phyloP scores from a whole-genome alignment of 2,113 vertebrate species.

The Triplophysa dalaica region DNA sequence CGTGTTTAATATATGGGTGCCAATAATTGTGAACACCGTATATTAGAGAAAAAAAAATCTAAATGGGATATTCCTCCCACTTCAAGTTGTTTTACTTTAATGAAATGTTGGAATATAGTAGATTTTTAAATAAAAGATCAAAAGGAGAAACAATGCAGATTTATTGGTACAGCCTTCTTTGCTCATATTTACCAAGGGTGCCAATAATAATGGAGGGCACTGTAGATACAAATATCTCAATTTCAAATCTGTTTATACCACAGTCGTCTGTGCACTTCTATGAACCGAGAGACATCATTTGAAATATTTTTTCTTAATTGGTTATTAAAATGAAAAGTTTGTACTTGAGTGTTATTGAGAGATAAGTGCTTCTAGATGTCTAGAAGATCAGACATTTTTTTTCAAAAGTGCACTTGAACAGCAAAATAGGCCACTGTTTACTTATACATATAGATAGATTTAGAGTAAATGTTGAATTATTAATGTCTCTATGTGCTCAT shows the following conservation, averaged over 20 bases:
- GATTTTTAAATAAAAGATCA: too few relatives aligned
- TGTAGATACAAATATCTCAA: too few relatives aligned
- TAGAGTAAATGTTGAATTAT: conserved; percentile 6
- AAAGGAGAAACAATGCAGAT: too few relatives aligned
- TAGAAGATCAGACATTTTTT: neutral
- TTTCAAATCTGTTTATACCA: neutral
- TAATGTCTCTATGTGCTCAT: conserved; percentile 1
- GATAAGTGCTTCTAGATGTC: neutral
- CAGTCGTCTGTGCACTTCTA: neutral
- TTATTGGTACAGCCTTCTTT: too few relatives aligned
- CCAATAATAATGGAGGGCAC: too few relatives aligned
- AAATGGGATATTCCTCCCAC: too few relatives aligned
- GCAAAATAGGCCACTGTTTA: neutral
- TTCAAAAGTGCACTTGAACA: neutral
- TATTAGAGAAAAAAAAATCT: too few relatives aligned
- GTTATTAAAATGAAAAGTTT: conserved; percentile 1
- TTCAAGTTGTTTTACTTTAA: too few relatives aligned
- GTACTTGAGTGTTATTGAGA: neutral
- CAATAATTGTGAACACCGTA: too few relatives aligned
- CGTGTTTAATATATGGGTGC: too few relatives aligned
- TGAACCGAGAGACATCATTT: neutral
- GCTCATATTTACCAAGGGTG: too few relatives aligned
- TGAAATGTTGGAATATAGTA: too few relatives aligned
- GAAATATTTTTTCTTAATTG: neutral
- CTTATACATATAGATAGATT: neutral